Percentiles rank a stretch among this genome's conserved stretches.
phyloP scores from a whole-genome alignment of 2,888 invertebrate species.

The Spilosoma lubricipeda region DNA sequence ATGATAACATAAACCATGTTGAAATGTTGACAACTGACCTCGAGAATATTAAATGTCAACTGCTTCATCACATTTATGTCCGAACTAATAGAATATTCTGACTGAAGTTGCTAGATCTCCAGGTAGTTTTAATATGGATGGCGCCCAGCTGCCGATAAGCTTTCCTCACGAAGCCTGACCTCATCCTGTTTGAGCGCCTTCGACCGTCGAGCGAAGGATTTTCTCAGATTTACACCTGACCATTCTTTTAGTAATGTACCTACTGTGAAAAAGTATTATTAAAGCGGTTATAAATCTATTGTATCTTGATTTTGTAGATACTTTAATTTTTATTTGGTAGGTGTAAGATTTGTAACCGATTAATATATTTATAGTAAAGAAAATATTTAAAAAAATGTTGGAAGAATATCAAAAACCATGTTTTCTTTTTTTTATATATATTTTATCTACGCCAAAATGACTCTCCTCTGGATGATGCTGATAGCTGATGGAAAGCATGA shows the following conservation, averaged over 20 bases:
- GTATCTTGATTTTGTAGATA: neutral
- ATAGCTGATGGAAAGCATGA: too few relatives aligned
- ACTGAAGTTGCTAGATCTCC: conserved; percentile 57
- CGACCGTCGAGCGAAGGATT: conserved; percentile 58
- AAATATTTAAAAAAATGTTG: neutral
- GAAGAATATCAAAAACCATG: neutral
- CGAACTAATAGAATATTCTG: conserved; percentile 69
- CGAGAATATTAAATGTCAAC: neutral
- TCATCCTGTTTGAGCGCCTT: conserved; percentile 77
- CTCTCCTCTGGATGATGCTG: too few relatives aligned
- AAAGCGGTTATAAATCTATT: neutral
- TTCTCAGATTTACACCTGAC: conserved; percentile 66
- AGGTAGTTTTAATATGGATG: conserved; percentile 78
- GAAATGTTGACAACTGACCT: neutral
- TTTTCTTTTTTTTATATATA: too few relatives aligned
- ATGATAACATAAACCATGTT: neutral
- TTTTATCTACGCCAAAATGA: too few relatives aligned
- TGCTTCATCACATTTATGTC: conserved; percentile 36
- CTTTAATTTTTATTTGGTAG: neutral
- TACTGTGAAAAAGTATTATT: conserved; percentile 18
- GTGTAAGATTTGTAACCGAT: neutral
- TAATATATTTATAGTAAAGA: neutral
- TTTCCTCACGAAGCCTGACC: conserved; percentile 69
- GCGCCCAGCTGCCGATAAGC: conserved; percentile 73
- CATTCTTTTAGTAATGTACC: conserved; percentile 46